Evolutionary conservation across 2,113 vertebrate species (phyloP), one percentile per base, ranked within the genome.

Genomic region (Panthera tigris): DNA sequence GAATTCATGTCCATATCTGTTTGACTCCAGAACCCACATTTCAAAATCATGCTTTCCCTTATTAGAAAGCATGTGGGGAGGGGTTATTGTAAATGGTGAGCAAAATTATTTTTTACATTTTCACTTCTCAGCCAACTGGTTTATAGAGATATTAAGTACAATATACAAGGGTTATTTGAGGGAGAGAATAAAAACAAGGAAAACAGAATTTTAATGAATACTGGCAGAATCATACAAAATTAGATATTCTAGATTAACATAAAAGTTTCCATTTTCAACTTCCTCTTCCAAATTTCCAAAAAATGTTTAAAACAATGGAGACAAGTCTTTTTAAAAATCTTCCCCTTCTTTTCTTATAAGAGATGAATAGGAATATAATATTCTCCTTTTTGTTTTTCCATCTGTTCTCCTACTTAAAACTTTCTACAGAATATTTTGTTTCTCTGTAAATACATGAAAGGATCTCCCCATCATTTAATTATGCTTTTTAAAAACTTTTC

Each of bases 391-490:
- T 33, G 68, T 52, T 74, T 86, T 33, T 1, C 8, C 23, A 57
- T 57, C 10, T 0, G 0, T 50, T 87, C 3, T 15, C 0, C 55
- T 93, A 50, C 39, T 69, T 91, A 96, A 92, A 97, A 85, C 8
- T 98, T 97, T 97, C 36, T 96, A 45, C 79, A 94, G 61, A 95
- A 94, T 50, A 96, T 81, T 69, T 88, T 81, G 8, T 65, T 91
- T 78, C 15, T 94, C 45, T 57, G 68, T 90, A 83, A 93, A 31
- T 76, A 39, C 93, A 57, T 89, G 39, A 82, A 95, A 55, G 33
- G 82, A 92, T 96, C 96, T 95, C 2, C 6, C 12, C 57, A 71
- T 48, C 0, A 39, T 93, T 98, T 97, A 55, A 55, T 88, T 6
- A 0, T 29, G 23, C 48, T 89, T 31, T 95, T 45, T 97, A 73